These are phyloP conservation scores for Engystomops pustulosus DNA, from an alignment of 2,113 vertebrate species.

Conservation along the genomic window DNA sequence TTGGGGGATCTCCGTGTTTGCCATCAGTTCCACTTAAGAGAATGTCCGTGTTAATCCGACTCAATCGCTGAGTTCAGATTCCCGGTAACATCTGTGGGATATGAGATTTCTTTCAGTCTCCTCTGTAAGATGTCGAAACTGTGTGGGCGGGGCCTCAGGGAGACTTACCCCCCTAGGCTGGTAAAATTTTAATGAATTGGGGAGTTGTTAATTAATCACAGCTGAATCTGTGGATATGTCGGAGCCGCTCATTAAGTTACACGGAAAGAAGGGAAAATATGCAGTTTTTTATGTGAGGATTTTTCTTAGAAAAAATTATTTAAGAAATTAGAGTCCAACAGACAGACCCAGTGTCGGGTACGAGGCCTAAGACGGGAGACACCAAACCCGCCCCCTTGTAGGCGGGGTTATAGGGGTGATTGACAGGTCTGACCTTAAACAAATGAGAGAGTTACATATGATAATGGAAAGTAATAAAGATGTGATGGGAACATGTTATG, in stretches of 20 bases:
- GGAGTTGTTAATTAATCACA: slow-evolving; percentile 48
- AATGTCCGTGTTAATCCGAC: neutral
- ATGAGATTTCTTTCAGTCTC: slow-evolving; percentile 1
- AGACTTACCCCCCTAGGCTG: neutral
- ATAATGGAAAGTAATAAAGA: too few relatives aligned
- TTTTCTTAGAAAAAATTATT: neutral
- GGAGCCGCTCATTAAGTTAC: neutral
- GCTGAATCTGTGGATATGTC: neutral
- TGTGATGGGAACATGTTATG: too few relatives aligned
- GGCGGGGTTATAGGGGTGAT: neutral
- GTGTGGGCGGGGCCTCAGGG: slow-evolving; percentile 5
- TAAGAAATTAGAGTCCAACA: neutral
- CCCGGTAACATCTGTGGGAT: neutral
- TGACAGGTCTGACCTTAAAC: neutral
- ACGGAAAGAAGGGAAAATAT: neutral
- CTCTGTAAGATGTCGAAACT: slow-evolving; percentile 19
- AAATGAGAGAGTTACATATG: too few relatives aligned
- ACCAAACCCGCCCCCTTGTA: neutral
- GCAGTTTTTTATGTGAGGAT: neutral
- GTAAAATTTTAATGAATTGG: slow-evolving; percentile 40
- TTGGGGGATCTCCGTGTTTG: neutral
- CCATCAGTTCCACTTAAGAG: neutral
- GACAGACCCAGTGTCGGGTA: neutral
- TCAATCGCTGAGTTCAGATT: neutral
- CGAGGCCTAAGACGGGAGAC: neutral